Conservation (phyloP, 2,797 vertebrate genomes). For the Sebastes glaucus region DNA sequence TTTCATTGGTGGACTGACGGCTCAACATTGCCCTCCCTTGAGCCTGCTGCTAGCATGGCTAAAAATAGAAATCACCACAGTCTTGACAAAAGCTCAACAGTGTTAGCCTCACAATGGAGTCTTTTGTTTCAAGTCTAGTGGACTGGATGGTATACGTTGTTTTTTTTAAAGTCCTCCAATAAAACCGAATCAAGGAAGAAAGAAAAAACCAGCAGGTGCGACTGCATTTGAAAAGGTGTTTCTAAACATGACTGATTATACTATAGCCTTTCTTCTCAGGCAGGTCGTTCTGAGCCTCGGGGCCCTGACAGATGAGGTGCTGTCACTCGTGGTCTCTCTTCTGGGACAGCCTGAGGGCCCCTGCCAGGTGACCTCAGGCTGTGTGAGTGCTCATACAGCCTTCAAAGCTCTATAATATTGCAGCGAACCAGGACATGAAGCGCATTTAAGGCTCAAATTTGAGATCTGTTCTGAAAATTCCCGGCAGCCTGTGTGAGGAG, state of each 20-base stretch:
- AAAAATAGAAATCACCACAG: not conserved
- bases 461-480: conserved; percentile 6
- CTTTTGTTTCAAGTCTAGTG: not conserved
- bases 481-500: not conserved
- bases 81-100: not conserved
- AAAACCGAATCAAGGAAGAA: not conserved
- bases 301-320: conserved; percentile 11
- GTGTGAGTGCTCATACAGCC: not conserved
- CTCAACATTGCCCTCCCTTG: not conserved
- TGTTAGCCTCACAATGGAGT: too few species aligned
- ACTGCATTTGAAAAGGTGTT: not conserved
- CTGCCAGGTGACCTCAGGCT: conserved; percentile 35
- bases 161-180: not conserved
- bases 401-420: conserved; percentile 11
- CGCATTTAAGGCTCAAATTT: not conserved
- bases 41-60: not conserved
- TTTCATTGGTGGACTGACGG: not conserved
- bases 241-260: not conserved
- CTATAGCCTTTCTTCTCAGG: not conserved
- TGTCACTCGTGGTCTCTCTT: conserved; percentile 1
- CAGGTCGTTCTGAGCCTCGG: conserved; percentile 13
- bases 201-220: accelerated
- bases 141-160: not conserved
- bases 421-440: not conserved
- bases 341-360: conserved; percentile 13